A percentile compares a stretch with the other conserved stretches of the same genome.
Evolutionary conservation across 2,888 invertebrate genomes (phyloP).

Genomic region (Disparrhopalites patrizii): DNA sequence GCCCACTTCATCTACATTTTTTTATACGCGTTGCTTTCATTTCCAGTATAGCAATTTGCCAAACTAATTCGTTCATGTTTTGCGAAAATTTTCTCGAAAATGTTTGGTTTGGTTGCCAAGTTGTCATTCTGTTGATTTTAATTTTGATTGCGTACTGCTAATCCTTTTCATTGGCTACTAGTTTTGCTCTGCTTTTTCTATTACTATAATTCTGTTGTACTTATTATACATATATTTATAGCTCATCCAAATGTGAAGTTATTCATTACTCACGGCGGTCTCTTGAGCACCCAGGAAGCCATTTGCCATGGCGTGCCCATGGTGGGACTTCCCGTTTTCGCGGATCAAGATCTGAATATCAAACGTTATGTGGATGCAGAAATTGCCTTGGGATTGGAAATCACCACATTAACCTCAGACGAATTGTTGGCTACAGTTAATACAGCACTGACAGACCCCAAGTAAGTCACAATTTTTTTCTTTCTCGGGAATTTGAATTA

Average conservation of each 20-base stretch:
- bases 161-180: too few relatives aligned
- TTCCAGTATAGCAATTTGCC: too few relatives aligned
- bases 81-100: too few relatives aligned
- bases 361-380: constrained; percentile 58
- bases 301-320: constrained; percentile 14
- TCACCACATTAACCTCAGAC: constrained; percentile 56
- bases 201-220: too few relatives aligned
- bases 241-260: constrained; percentile 14
- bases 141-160: background rate
- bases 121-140: background rate
- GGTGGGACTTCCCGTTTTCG: background rate
- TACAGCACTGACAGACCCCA: background rate
- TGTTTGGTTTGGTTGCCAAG: background rate
- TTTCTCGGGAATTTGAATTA: background rate
- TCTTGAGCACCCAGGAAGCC: constrained; percentile 18
- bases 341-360: constrained; percentile 56
- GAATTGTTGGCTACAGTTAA: constrained; percentile 45
- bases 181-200: too few relatives aligned
- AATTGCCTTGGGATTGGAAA: constrained; percentile 57
- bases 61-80: too few relatives aligned
- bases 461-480: background rate
- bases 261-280: constrained; percentile 24
- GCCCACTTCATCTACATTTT: too few relatives aligned
- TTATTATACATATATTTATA: background rate
- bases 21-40: too few relatives aligned